Base-by-base conservation (phyloP, 2,888 invertebrate species). In the Orchestes rusci region DNA sequence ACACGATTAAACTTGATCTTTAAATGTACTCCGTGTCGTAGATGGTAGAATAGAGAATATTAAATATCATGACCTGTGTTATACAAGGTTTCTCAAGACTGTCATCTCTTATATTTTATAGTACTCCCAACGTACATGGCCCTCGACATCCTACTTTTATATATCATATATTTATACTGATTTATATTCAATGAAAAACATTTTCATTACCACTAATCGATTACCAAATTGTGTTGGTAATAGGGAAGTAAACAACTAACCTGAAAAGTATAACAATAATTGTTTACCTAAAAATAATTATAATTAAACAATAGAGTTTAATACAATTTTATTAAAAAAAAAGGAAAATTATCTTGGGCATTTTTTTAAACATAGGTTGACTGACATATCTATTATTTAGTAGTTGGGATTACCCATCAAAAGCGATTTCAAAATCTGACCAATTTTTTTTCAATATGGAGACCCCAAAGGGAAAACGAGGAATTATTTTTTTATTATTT, bases 91-190 rank as follows among this genome's bases (percentile, higher is more conserved):
- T n/a, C n/a, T n/a, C n/a, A n/a, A n/a, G n/a, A n/a, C n/a, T n/a
- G n/a, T n/a, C n/a, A n/a, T n/a, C n/a, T n/a, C n/a, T n/a, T n/a
- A n/a, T n/a, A n/a, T n/a, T n/a, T n/a, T n/a, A n/a, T n/a, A n/a
- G n/a, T n/a, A n/a, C n/a, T n/a, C n/a, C n/a, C n/a, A n/a, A 12
- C 55, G 62, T 62, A 60, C 61, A 62, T 59, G 61, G 50, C 61
- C 62, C 58, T 61, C 56, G 56, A 54, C 57, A 59, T 57, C 59
- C 56, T 58, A 61, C 60, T 66, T 67, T 67, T 43, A 47, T 67
- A 66, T 67, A 68, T 67, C 67, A 45, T 64, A 62, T 68, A 67
- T 68, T 67, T 67, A 65, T 67, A 68, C 66, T 68, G 63, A 55
- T 57, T 66, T 64, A 63, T 65, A 63, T 66, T 64, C 62, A 64